Conservation (phyloP, 2,797 vertebrate species). For the Gallinago stenura region DNA sequence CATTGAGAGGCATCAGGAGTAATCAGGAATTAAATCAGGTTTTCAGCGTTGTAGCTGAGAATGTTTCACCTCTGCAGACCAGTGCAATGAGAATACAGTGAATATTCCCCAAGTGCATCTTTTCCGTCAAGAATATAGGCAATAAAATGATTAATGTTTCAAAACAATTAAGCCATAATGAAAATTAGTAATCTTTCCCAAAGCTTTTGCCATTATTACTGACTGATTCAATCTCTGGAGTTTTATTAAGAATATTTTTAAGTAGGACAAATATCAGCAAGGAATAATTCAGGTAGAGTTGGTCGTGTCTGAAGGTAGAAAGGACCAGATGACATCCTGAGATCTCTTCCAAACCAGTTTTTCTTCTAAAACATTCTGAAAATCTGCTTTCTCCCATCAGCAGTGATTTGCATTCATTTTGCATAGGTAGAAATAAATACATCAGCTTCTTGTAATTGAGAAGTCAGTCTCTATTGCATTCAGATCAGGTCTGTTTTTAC, state of each 20-base stretch:
- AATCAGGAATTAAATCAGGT: slow-evolving; percentile 4
- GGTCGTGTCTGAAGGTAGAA: not conserved
- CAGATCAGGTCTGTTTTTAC: not conserved
- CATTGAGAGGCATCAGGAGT: not conserved
- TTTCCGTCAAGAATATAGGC: not conserved
- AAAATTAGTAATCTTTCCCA: slow-evolving; percentile 8
- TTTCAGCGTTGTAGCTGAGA: slow-evolving; percentile 31
- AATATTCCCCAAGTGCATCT: not conserved
- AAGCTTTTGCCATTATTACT: not conserved
- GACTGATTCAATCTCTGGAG: not conserved
- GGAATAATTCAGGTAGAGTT: not conserved
- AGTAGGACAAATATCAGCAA: not conserved
- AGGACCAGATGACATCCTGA: not conserved
- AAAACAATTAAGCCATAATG: slow-evolving; percentile 20
- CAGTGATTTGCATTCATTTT: slow-evolving; percentile 20
- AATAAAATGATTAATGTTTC: slow-evolving; percentile 9
- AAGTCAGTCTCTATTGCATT: not conserved
- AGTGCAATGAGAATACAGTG: not conserved
- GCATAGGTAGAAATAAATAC: not conserved
- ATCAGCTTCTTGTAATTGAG: not conserved
- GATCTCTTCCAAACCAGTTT: not conserved
- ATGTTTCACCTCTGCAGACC: slow-evolving; percentile 8
- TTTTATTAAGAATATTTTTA: not conserved
- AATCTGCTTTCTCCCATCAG: not conserved
- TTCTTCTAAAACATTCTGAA: not conserved